Evolutionary conservation across 1,140 invertebrate species (phyloP), one percentile per base, ranked within the genome.

Genomic region (Drosophila kanapiae): DNA sequence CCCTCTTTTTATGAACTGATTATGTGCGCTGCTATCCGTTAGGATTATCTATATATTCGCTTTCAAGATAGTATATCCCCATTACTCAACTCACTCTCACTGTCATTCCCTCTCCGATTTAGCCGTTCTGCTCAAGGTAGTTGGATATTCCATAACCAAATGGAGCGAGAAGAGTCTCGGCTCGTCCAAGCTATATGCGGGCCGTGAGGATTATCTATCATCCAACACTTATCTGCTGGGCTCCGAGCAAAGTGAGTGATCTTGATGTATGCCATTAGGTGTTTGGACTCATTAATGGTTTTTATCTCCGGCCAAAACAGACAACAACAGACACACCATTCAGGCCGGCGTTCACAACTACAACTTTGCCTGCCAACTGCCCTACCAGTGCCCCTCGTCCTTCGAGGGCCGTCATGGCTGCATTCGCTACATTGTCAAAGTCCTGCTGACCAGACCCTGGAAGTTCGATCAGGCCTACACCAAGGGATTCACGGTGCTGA

Each of bases 391-490:
- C 53, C 95, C 95, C 3, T 95, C 96, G 56, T 96, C 96, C 40
- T 96, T 96, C 93, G 96, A 96, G 87, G 95, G 95, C 0, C 94
- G 95, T 40, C 94, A 95, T 91, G 96, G 96, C 8, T 94, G 94
- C 80, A 93, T 97, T 60, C 93, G 96, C 10, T 97, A 97, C 80
- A 95, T 94, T 65, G 93, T 96, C 2, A 96, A 96, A 91, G 96
- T 93, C 3, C 27, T 82, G 23, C 91, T 97, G 58, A 94, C 96
- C 83, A 94, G 96, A 42, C 96, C 96, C 18, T 97, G 96, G 96
- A 95, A 95, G 58, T 96, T 95, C 75, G 96, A 97, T 93, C 95
- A 96, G 78, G 95, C 95, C 75, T 94, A 94, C 56, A 96, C 96
- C 90, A 94, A 94, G 76, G 95, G 95, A 3, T 96, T 97, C 79